phyloP scores from a whole-genome alignment of 2,888 invertebrate genomes.

The Apeira syringaria region DNA sequence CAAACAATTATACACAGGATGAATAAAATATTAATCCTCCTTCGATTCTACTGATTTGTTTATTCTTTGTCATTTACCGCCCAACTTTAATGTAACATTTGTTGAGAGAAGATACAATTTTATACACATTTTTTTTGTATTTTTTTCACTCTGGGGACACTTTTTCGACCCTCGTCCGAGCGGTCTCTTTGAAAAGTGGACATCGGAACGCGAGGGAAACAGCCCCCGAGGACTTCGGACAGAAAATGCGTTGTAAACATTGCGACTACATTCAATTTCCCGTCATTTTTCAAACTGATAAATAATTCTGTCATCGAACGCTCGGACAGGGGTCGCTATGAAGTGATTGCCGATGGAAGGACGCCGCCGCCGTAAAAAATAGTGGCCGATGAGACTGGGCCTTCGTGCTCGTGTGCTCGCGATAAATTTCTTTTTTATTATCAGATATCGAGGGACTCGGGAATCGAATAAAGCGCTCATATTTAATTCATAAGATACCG shows the following conservation, averaged over 20 bases:
- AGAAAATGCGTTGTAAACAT: constrained; percentile 85
- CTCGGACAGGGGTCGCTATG: constrained; percentile 83
- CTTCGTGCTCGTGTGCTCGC: constrained; percentile 66
- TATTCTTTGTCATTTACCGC: constrained; percentile 74
- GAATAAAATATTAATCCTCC: constrained; percentile 68
- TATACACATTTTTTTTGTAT: constrained; percentile 79
- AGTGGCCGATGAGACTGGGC: constrained; percentile 72
- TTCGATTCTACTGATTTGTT: constrained; percentile 41
- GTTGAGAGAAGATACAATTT: constrained; percentile 70
- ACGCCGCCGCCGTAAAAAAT: constrained; percentile 73
- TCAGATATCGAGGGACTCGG: constrained; percentile 83
- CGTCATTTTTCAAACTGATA: constrained; percentile 85
- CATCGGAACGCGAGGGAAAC: constrained; percentile 83
- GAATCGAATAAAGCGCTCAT: constrained; percentile 84
- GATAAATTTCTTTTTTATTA: constrained; percentile 84
- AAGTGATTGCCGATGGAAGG: constrained; percentile 82
- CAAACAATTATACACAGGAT: constrained; percentile 75
- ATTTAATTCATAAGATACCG: constrained; percentile 83
- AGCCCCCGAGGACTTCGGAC: constrained; percentile 80
- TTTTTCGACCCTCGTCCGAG: constrained; percentile 84
- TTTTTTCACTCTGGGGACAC: constrained; percentile 78
- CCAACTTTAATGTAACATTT: constrained; percentile 67
- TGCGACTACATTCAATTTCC: constrained; percentile 85
- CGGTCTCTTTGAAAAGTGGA: constrained; percentile 84
- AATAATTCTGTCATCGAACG: constrained; percentile 84